Percentiles rank a stretch among this genome's conserved stretches.
Evolutionary conservation across 2,888 invertebrate genomes (phyloP).

Genomic region (Caenorhabditis sinica): DNA sequence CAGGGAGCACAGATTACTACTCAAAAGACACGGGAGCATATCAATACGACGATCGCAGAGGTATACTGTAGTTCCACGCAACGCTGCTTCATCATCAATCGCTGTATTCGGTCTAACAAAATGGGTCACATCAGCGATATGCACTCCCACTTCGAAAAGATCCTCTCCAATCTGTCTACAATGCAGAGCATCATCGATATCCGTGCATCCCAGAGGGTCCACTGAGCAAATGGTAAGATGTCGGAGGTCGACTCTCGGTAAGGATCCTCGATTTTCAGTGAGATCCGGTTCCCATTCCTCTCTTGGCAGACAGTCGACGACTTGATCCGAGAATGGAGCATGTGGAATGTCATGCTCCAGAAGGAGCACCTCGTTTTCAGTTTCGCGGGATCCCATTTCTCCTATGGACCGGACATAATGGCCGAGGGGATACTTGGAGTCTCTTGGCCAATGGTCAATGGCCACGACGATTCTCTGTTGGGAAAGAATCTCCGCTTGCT

Average conservation of each 20-base stretch:
- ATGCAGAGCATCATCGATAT: conserved; percentile 98
- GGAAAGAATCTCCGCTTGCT: conserved; percentile 85
- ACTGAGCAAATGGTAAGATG: conserved; percentile 89
- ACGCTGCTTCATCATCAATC: conserved; percentile 92
- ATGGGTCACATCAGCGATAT: conserved; percentile 98
- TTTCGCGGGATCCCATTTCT: conserved; percentile 93
- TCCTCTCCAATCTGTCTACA: conserved; percentile 89
- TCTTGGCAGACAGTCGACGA: conserved; percentile 92
- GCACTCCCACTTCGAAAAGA: conserved; percentile 86
- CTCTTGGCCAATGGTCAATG: conserved; percentile 95
- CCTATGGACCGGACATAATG: conserved; percentile 95
- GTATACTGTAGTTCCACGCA: conserved; percentile 94
- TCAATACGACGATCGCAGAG: conserved; percentile 90
- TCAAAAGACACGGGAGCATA: conserved; percentile 89
- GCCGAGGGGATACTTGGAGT: conserved; percentile 85
- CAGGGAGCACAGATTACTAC: conserved; percentile 96
- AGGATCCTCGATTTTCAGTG: conserved; percentile 84
- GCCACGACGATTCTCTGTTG: conserved; percentile 92
- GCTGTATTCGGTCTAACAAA: conserved; percentile 91
- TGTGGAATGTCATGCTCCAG: conserved; percentile 98
- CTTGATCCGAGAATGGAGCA: conserved; percentile 94
- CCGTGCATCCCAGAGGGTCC: conserved; percentile 97
- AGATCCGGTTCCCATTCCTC: conserved; percentile 81
- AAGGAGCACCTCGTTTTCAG: conserved; percentile 95
- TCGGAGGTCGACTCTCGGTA: conserved; percentile 90